These are phyloP conservation scores for Epinotia ramella DNA, from an alignment of 2,888 invertebrate species.

Conservation along the genomic window DNA sequence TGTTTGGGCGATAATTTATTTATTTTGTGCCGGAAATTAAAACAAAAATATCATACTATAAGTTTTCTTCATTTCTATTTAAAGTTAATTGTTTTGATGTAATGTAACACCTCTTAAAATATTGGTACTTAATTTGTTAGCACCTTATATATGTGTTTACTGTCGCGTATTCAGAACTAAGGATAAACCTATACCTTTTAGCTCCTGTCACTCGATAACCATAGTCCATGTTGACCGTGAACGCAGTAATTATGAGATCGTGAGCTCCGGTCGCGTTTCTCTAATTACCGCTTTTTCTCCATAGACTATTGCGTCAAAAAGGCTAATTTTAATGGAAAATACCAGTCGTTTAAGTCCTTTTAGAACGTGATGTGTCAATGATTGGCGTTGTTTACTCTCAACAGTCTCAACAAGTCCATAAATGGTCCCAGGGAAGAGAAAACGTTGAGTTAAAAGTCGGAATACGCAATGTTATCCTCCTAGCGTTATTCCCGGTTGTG, in stretches of 20 bases:
- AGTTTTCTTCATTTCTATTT: no score
- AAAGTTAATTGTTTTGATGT: no score
- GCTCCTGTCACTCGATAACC: not conserved
- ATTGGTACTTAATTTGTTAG: no score
- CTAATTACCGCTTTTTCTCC: conserved; percentile 25
- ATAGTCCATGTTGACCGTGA: conserved; percentile 25
- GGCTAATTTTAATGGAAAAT: not conserved
- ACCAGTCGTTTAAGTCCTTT: not conserved
- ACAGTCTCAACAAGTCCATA: not conserved
- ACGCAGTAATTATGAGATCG: conserved; percentile 20
- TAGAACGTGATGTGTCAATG: not conserved
- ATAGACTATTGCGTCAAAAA: not conserved
- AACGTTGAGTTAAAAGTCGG: not conserved
- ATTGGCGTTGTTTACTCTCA: conserved; percentile 3
- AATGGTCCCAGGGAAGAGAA: not conserved
- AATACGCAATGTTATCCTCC: no score
- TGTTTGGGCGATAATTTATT: no score
- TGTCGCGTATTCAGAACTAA: no score
- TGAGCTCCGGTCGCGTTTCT: conserved; percentile 12
- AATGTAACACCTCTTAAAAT: no score
- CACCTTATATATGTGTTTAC: no score
- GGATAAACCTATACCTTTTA: not conserved
- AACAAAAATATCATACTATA: no score
- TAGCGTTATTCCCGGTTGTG: no score
- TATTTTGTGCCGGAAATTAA: no score